Evolutionary conservation across 2,797 vertebrate species (phyloP), one percentile per base, ranked within the genome.

Genomic region (Eospalax fontanierii): DNA sequence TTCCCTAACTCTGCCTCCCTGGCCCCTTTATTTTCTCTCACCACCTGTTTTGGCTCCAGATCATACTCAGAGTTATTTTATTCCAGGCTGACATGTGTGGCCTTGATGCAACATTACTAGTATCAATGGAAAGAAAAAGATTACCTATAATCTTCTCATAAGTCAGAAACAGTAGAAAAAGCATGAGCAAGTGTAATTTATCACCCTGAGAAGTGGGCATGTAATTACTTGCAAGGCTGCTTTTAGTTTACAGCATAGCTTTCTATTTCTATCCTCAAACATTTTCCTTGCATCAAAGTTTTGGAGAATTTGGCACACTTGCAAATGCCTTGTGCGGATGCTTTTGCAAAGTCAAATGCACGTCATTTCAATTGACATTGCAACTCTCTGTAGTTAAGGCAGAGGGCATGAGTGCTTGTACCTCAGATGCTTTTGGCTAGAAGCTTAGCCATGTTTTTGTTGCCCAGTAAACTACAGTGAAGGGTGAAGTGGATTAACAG

Each of bases 211-310:
- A 95, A 96, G 87, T 96, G 90, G 89, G 84, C 87, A 95, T 91
- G 78, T 88, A 94, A 97, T 97, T 95, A 96, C 85, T 95, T 95
- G 70, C 92, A 94, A 90, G 89, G 87, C 78, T 96, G 78, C 81
- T 95, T 97, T 95, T 95, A 95, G 95, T 94, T 96, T 94, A 94
- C 65, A 95, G 91, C 30, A 92, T 87, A 85, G 19, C 93, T 95
- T 97, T 97, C 87, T 95, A 96, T 95, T 96, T 95, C 89, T 95
- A 80, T 73, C 81, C 71, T 97, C 81, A 95, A 94, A 95, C 33
- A 57, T 86, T 96, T 96, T 95, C 54, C 66, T 50, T 43, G 18
- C 84, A 65, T 96, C 21, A 50, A 93, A 93, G 68, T 95, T 94
- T 96, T 95, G 70, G 87, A 96, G 93, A 96, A 76, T 93, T 93